Percentiles rank a stretch among this genome's conserved stretches.
These are phyloP conservation scores for Dimorphilus gyrociliatus DNA, from an alignment of 2,888 invertebrate species.

Conservation along the genomic window DNA sequence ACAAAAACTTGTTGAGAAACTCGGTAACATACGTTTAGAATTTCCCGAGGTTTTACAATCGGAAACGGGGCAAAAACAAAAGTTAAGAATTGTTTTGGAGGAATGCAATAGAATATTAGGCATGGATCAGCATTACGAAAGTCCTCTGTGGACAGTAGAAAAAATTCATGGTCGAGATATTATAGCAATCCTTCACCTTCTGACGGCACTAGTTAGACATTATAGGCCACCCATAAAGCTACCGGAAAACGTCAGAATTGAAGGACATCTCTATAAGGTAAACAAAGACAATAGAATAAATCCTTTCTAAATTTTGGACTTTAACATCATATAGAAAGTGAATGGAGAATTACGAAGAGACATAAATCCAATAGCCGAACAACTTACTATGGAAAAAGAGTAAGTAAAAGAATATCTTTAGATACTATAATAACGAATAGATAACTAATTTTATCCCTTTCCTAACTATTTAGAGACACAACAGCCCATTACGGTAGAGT, in stretches of 20 bases:
- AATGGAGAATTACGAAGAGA: no score
- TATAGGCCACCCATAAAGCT: constrained; percentile 87
- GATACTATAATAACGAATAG: no score
- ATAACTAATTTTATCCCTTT: no score
- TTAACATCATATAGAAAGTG: no score
- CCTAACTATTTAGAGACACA: no score
- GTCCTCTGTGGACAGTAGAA: constrained; percentile 81
- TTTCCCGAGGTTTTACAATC: constrained; percentile 96
- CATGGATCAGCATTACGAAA: constrained; percentile 49
- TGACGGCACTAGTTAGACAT: constrained; percentile 76
- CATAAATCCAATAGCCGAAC: no score
- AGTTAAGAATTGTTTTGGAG: constrained; percentile 68
- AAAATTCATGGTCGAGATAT: constrained; percentile 95
- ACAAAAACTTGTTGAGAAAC: constrained; percentile 56
- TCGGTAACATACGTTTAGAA: constrained; percentile 73
- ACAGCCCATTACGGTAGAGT: no score
- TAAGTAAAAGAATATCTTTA: no score
- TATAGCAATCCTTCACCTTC: constrained; percentile 78
- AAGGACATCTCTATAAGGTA: no score
- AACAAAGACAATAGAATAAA: no score
- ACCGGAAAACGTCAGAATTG: constrained; percentile 86
- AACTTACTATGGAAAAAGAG: no score
- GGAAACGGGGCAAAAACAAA: constrained; percentile 70
- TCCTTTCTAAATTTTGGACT: no score
- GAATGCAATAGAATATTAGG: constrained; percentile 62